Evolutionary conservation across 2,113 vertebrate genomes (phyloP), one percentile per base, ranked within the genome.

Genomic region (Aythya baeri): DNA sequence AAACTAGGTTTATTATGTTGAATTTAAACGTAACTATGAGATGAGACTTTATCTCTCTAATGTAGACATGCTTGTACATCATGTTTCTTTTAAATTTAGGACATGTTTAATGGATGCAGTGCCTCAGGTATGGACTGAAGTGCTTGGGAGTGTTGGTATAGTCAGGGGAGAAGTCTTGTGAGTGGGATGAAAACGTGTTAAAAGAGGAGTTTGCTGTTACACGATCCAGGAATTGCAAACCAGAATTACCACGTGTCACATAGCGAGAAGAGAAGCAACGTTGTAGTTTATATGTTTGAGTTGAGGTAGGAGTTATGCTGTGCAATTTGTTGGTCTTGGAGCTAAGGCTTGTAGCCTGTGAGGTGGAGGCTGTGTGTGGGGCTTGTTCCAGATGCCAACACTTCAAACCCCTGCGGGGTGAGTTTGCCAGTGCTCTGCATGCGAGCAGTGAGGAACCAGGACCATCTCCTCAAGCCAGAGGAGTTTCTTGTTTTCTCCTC

Each of bases 381-480:
- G 9, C 61, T 88, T 73, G 36, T 52, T 67, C 17, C 0, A 2
- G 26, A 65, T 62, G 12, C 38, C 17, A 18, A 5, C 0, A 0
- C 43, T 78, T 77, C 31, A 86, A 6, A 70, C 14, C 9, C 32
- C 61, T 43, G 12, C 1, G 2, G 2, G 25, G 14, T 61, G 32
- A 49, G 29, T 36, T 73, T 66, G 29, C 52, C 52, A 31, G 8
- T 59, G 12, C 32, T 83, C 7, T 57, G 7, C 1, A 1, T 2
- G 1, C 25, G n/a, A 54, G 23, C 6, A 1, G 22, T 32, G 74
- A 70, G 44, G 58, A 70, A 11, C 13, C 0, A 0, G 32, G 29
- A 27, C 21, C 29, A 6, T 57, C 20, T 94, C 23, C 55, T 74
- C 12, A 80, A 83, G 17, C 11, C 31, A n/a, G 66, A 68, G 18